Evolutionary conservation across 2,888 invertebrate species (phyloP).

Genomic region (Serrognathus titanus): DNA sequence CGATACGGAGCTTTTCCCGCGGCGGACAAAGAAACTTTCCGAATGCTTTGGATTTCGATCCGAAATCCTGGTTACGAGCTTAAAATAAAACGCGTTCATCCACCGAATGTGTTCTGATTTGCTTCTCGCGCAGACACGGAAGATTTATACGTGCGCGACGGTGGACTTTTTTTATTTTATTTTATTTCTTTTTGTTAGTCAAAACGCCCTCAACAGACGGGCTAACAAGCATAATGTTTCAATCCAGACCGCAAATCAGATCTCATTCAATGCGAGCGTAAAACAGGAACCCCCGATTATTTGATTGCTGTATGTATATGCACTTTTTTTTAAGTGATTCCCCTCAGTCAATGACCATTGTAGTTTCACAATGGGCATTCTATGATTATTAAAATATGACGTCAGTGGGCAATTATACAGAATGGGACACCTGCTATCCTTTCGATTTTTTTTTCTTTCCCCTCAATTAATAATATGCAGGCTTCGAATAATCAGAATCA

Average conservation of each 20-base stretch:
- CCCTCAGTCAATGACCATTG: slow-evolving; percentile 40
- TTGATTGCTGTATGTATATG: slow-evolving; percentile 21
- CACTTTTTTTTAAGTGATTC: slow-evolving; percentile 26
- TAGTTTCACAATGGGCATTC: slow-evolving; percentile 44
- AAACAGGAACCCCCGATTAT: slow-evolving; percentile 9
- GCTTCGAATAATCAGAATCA: too few species aligned
- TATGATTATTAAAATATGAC: slow-evolving; percentile 44
- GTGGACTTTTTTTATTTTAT: not conserved
- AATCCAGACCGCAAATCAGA: slow-evolving; percentile 12
- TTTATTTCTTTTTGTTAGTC: not conserved
- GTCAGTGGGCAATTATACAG: slow-evolving; percentile 36
- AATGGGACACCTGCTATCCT: slow-evolving; percentile 37
- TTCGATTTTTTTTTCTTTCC: too few species aligned
- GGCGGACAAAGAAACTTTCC: too few species aligned
- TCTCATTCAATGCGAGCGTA: slow-evolving; percentile 5
- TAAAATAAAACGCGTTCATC: too few species aligned
- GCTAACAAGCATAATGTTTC: slow-evolving; percentile 3
- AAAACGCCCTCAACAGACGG: not conserved
- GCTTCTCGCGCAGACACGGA: too few species aligned
- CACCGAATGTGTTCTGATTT: too few species aligned
- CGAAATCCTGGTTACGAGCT: not conserved
- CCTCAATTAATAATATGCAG: too few species aligned
- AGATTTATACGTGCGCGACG: not conserved
- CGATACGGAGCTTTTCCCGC: too few species aligned
- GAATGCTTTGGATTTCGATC: not conserved